Percentiles rank a stretch among this genome's conserved stretches.
Evolutionary conservation across 2,888 invertebrate genomes (phyloP).

Genomic region (Patella ulyssiponensis): DNA sequence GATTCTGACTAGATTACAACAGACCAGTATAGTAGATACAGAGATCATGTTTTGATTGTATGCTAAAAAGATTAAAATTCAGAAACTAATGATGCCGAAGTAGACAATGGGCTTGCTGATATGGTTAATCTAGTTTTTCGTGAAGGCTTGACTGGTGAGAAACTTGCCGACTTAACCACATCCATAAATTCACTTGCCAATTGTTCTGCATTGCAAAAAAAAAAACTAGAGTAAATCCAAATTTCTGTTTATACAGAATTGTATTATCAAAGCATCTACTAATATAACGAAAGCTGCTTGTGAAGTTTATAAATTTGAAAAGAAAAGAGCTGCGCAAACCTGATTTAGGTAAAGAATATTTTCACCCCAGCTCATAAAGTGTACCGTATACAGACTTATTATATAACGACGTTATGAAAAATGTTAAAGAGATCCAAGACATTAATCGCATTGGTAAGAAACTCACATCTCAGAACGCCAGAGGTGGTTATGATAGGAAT

Average conservation of each 20-base stretch:
- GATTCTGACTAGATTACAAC: no score
- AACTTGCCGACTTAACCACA: not conserved
- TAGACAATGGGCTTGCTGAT: slow-evolving; percentile 14
- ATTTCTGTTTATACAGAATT: not conserved
- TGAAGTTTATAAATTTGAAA: not conserved
- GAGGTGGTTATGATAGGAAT: not conserved
- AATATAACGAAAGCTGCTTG: not conserved
- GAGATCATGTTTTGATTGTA: no score
- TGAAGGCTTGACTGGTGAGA: not conserved
- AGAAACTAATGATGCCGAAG: not conserved
- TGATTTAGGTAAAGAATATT: slow-evolving; percentile 10
- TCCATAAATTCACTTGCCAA: not conserved
- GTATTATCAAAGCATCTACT: slow-evolving; percentile 4
- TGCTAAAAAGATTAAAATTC: not conserved
- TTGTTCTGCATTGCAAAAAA: not conserved
- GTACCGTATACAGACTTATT: not conserved
- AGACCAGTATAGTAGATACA: no score
- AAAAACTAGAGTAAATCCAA: not conserved
- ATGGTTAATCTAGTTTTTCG: not conserved
- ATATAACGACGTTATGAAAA: not conserved
- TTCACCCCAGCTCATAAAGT: not conserved
- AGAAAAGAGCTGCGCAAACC: not conserved
- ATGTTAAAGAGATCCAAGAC: slow-evolving; percentile 2
- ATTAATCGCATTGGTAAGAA: slow-evolving; percentile 1
- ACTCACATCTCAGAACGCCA: not conserved